These are phyloP conservation scores for Netelia melanura DNA, from an alignment of 2,888 invertebrate species.

Conservation along the genomic window DNA sequence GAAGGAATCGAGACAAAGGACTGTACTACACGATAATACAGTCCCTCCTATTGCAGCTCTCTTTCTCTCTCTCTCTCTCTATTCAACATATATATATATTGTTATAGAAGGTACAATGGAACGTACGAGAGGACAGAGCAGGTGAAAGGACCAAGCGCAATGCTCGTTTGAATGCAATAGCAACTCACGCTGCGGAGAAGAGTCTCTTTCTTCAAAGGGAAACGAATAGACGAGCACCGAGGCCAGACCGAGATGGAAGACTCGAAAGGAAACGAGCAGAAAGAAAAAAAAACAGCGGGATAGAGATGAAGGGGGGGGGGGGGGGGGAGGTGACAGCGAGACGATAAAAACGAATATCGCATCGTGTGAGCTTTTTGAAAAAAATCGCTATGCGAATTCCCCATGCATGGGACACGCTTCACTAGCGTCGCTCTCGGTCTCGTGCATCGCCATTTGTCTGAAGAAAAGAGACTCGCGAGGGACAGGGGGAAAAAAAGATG, in stretches of 20 bases:
- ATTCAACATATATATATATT: background rate
- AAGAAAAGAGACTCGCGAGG: too few relatives aligned
- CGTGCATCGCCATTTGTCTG: too few relatives aligned
- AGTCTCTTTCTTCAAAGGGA: slow-evolving; percentile 24
- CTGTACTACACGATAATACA: slow-evolving; percentile 2
- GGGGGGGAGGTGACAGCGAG: too few relatives aligned
- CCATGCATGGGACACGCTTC: too few relatives aligned
- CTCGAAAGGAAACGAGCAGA: background rate
- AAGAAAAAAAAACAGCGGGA: slow-evolving; percentile 3
- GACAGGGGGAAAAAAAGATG: too few relatives aligned
- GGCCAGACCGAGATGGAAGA: background rate
- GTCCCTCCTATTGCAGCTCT: slow-evolving; percentile 2
- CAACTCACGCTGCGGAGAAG: slow-evolving; percentile 17
- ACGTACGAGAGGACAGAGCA: slow-evolving; percentile 43
- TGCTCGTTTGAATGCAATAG: slow-evolving; percentile 31
- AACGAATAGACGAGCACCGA: background rate
- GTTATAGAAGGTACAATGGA: slow-evolving; percentile 19
- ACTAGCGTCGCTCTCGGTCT: too few relatives aligned
- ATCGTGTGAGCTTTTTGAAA: too few relatives aligned
- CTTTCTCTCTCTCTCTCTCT: background rate
- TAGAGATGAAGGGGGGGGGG: slow-evolving; percentile 5
- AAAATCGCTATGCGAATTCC: too few relatives aligned
- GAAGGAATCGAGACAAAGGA: slow-evolving; percentile 58
- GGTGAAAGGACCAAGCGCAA: slow-evolving; percentile 47
- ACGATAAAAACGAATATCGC: too few relatives aligned